phyloP scores from a whole-genome alignment of 1,140 invertebrate species.

The Sitophilus oryzae region DNA sequence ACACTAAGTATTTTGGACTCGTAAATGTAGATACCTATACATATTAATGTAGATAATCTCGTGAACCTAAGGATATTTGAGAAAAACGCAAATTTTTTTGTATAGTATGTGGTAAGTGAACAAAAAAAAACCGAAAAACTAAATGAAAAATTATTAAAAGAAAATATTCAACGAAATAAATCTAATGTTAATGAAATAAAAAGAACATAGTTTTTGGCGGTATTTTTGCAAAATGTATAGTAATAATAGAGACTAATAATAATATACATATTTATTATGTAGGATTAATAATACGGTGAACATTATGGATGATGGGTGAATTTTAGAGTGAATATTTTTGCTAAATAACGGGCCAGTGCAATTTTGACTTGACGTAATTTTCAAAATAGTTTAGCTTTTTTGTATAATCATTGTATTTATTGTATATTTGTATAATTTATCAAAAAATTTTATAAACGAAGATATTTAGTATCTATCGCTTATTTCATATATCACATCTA shows the following conservation, averaged over 20 bases:
- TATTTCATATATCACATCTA: too few species aligned
- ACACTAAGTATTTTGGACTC: constrained; percentile 1
- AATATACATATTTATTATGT: constrained; percentile 20
- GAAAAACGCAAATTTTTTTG: constrained; percentile 6
- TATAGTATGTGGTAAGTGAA: constrained; percentile 11
- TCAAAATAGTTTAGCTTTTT: too few species aligned
- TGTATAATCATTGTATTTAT: constrained; percentile 6
- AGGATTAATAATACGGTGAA: constrained; percentile 1
- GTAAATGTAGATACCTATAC: not conserved
- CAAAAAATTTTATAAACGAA: too few species aligned
- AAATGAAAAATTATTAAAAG: constrained; percentile 16
- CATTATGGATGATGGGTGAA: not conserved
- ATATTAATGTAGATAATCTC: not conserved
- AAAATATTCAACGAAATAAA: constrained; percentile 3
- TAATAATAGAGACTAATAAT: constrained; percentile 26
- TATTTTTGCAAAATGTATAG: constrained; percentile 43
- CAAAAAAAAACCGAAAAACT: constrained; percentile 22
- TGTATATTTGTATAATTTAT: too few species aligned
- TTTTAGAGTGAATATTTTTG: not conserved
- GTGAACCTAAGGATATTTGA: not conserved
- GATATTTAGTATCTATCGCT: too few species aligned
- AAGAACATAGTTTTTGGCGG: constrained; percentile 40
- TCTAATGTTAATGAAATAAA: constrained; percentile 11
- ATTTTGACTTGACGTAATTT: too few species aligned
- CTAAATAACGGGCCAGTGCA: constrained; percentile 35